phyloP scores from a whole-genome alignment of 2,113 vertebrate genomes.

The Tapirus terrestris region DNA sequence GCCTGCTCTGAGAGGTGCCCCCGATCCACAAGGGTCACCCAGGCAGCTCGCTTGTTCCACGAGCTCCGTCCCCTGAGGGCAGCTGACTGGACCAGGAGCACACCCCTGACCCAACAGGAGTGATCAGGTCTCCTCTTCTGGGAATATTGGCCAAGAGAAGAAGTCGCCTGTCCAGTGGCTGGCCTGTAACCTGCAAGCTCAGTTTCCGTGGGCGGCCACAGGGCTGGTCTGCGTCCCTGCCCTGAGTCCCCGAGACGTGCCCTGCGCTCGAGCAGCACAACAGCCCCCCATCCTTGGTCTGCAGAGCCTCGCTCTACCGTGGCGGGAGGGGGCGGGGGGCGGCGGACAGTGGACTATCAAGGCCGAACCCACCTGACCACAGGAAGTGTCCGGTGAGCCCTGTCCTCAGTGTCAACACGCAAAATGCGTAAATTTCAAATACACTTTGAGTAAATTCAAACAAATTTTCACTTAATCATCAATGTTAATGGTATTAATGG shows the following conservation, averaged over 20 bases:
- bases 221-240: background rate
- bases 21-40: no score
- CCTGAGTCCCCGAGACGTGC: fast-evolving
- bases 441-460: background rate
- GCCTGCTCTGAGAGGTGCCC: fast-evolving
- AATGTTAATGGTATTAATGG: background rate
- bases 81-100: background rate
- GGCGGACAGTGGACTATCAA: background rate
- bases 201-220: background rate
- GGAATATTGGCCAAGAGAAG: background rate
- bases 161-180: background rate
- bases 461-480: no score
- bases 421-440: background rate
- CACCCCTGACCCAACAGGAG: background rate
- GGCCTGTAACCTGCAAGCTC: background rate
- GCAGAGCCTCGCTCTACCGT: fast-evolving
- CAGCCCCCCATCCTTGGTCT: fast-evolving
- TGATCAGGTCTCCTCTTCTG: no score
- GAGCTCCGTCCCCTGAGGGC: fast-evolving
- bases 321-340: no score
- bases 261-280: fast-evolving
- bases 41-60: background rate
- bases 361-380: background rate
- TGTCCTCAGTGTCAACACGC: background rate
- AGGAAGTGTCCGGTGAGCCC: background rate